phyloP scores from a whole-genome alignment of 1,140 invertebrate genomes.

The Drosophila obscura region DNA sequence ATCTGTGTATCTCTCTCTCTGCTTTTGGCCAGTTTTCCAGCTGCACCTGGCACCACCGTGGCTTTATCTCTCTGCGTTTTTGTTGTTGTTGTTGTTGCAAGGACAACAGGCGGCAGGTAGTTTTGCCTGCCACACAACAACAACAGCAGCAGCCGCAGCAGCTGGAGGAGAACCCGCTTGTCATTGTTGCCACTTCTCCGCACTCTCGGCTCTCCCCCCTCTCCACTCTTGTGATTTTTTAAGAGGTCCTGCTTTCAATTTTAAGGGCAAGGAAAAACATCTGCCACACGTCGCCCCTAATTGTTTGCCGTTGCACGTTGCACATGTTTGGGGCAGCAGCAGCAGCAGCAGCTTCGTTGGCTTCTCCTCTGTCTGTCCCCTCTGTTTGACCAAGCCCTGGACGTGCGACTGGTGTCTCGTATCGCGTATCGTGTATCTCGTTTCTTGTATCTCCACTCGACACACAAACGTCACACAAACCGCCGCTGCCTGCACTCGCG shows the following conservation, averaged over 20 bases:
- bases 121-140: slow-evolving; percentile 6
- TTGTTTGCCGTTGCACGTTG: slow-evolving; percentile 76
- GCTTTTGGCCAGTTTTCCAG: slow-evolving; percentile 33
- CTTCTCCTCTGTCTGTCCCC: neutral
- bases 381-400: slow-evolving; percentile 38
- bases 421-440: slow-evolving; percentile 31
- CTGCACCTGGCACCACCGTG: slow-evolving; percentile 60
- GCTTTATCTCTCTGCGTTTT: slow-evolving; percentile 44
- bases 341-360: slow-evolving; percentile 2
- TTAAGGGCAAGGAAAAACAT: slow-evolving; percentile 60
- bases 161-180: slow-evolving; percentile 41
- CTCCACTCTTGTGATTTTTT: slow-evolving; percentile 44
- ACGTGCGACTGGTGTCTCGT: neutral
- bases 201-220: slow-evolving; percentile 26
- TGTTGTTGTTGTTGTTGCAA: slow-evolving; percentile 14
- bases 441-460: slow-evolving; percentile 53
- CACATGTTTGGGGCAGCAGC: slow-evolving; percentile 37
- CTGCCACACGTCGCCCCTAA: slow-evolving; percentile 77
- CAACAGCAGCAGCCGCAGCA: slow-evolving; percentile 13
- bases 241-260: slow-evolving; percentile 58
- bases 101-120: slow-evolving; percentile 54
- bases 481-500: slow-evolving; percentile 46
- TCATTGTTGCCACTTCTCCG: slow-evolving; percentile 66
- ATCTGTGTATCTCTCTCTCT: neutral
- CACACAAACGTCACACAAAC: slow-evolving; percentile 31